Conservation (phyloP, 1,140 invertebrate genomes). For the Trichonephila clavata region DNA sequence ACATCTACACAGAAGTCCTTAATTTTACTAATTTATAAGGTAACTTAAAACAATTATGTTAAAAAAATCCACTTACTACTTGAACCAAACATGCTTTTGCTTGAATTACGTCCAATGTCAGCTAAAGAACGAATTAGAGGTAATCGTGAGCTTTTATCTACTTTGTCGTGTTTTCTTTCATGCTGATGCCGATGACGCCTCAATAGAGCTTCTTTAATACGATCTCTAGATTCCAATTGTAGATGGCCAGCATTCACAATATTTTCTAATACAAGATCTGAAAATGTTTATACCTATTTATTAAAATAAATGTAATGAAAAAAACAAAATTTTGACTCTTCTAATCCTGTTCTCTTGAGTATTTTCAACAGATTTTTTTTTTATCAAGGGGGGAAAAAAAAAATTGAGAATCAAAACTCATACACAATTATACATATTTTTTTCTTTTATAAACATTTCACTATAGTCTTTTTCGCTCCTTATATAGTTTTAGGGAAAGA, state of each 20-base stretch:
- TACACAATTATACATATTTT: no score
- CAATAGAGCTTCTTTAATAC: constrained; percentile 92
- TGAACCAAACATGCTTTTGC: constrained; percentile 90
- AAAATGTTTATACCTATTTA: constrained; percentile 37
- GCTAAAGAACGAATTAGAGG: constrained; percentile 97
- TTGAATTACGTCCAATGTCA: constrained; percentile 97
- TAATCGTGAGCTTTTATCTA: constrained; percentile 86
- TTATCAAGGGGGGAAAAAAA: no score
- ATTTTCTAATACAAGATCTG: constrained; percentile 94
- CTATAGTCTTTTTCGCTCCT: no score
- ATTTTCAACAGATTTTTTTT: no score
- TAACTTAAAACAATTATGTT: no score
- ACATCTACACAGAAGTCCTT: no score
- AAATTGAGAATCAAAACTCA: no score
- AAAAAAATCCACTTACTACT: constrained; percentile 77
- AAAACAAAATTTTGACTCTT: no score
- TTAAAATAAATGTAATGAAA: background rate
- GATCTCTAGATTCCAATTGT: constrained; percentile 88
- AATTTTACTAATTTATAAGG: no score
- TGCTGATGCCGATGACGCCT: constrained; percentile 97
- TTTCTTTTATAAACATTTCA: no score
- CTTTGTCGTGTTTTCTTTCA: constrained; percentile 87
- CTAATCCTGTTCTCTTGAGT: no score
- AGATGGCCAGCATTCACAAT: constrained; percentile 92
- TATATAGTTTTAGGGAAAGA: no score